phyloP scores from a whole-genome alignment of 1,140 invertebrate genomes.

The Drosophila punjabiensis region DNA sequence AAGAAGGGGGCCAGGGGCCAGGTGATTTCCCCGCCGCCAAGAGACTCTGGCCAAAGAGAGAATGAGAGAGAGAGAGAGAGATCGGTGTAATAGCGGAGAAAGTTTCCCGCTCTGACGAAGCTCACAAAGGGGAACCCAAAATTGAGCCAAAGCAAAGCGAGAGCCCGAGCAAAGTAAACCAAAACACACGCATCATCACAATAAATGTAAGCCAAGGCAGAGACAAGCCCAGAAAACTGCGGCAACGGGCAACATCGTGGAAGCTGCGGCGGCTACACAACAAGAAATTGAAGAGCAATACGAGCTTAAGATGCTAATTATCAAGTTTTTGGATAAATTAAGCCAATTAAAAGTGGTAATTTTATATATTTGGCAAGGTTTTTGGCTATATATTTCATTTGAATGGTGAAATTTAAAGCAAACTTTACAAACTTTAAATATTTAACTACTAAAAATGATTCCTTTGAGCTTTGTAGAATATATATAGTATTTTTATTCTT shows the following conservation, averaged over 20 bases:
- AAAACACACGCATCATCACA: constrained; percentile 54
- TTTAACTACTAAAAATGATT: neutral
- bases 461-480: neutral
- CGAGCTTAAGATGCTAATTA: neutral
- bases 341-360: constrained; percentile 10
- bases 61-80: constrained; percentile 20
- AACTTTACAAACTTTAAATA: neutral
- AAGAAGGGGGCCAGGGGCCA: constrained; percentile 39
- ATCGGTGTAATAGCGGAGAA: constrained; percentile 58
- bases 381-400: neutral
- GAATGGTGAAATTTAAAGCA: neutral
- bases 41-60: neutral
- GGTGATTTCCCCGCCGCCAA: constrained; percentile 50
- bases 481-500: neutral
- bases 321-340: neutral
- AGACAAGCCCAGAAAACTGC: constrained; percentile 40
- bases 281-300: constrained; percentile 2
- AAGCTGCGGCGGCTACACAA: constrained; percentile 23
- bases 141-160: constrained; percentile 17
- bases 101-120: constrained; percentile 64
- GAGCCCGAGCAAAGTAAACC: constrained; percentile 36
- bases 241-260: neutral
- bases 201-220: constrained; percentile 42
- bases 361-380: neutral
- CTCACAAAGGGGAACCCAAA: constrained; percentile 67